A percentile compares a stretch with the other conserved stretches of the same genome.
These are phyloP conservation scores for Indri indri DNA, from an alignment of 2,113 vertebrate species.

Conservation along the genomic window DNA sequence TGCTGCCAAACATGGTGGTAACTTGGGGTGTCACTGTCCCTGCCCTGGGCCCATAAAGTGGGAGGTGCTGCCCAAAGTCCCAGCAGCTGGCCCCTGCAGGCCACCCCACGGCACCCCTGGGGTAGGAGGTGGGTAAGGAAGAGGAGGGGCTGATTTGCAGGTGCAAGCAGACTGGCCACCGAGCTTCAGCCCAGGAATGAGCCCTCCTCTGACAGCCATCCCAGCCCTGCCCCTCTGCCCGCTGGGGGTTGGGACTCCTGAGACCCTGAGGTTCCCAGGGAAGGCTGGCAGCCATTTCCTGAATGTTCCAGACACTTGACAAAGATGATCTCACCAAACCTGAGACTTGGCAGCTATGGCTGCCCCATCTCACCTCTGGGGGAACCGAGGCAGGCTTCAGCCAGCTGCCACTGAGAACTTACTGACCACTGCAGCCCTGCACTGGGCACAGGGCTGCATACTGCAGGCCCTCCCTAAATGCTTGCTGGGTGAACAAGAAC, in stretches of 20 bases:
- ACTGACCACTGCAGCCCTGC: background rate
- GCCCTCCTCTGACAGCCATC: background rate
- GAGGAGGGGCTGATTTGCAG: background rate
- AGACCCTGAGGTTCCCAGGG: background rate
- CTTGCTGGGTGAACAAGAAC: background rate
- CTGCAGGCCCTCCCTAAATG: rapidly evolving
- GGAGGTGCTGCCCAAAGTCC: background rate
- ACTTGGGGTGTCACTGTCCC: too few relatives aligned
- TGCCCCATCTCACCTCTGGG: background rate
- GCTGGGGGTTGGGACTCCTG: background rate
- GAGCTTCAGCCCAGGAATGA: background rate
- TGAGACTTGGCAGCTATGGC: background rate
- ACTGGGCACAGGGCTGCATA: background rate
- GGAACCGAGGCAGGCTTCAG: background rate
- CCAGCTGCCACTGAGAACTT: background rate
- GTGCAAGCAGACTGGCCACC: too few relatives aligned
- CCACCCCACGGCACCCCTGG: too few relatives aligned
- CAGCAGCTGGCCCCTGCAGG: too few relatives aligned
- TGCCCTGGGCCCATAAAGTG: background rate
- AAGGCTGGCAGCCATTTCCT: background rate
- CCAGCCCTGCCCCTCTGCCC: background rate
- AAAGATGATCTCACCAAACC: background rate
- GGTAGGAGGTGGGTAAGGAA: background rate
- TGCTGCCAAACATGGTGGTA: background rate
- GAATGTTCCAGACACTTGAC: background rate